phyloP scores from a whole-genome alignment of 1,140 invertebrate genomes.

The Vanessa tameamea region DNA sequence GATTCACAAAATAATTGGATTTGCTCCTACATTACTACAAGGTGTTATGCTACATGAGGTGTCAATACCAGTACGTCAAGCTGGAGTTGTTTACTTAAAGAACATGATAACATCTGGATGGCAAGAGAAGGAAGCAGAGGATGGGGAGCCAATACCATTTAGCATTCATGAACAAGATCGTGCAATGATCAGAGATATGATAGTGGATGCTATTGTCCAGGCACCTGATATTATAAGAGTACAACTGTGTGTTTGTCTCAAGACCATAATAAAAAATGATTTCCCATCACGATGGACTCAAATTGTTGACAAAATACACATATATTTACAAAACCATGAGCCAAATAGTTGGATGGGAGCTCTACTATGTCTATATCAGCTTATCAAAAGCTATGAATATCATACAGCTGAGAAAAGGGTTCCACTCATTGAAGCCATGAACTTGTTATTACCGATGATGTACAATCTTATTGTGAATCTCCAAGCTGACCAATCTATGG shows the following conservation, averaged over 20 bases:
- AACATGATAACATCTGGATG: slow-evolving; percentile 95
- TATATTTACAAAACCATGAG: slow-evolving; percentile 85
- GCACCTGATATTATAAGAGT: slow-evolving; percentile 93
- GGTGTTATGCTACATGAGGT: slow-evolving; percentile 94
- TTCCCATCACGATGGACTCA: slow-evolving; percentile 98
- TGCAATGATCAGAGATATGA: slow-evolving; percentile 93
- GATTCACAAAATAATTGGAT: slow-evolving; percentile 85
- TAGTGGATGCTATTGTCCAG: slow-evolving; percentile 97
- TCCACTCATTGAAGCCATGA: slow-evolving; percentile 97
- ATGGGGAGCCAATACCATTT: slow-evolving; percentile 89
- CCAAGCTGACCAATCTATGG: slow-evolving; percentile 91
- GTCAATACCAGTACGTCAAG: slow-evolving; percentile 96
- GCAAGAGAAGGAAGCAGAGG: slow-evolving; percentile 91
- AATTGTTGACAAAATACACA: slow-evolving; percentile 95
- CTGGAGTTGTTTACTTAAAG: slow-evolving; percentile 98
- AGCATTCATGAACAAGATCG: slow-evolving; percentile 98
- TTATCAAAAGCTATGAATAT: slow-evolving; percentile 98
- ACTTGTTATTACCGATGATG: slow-evolving; percentile 94
- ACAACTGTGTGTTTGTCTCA: slow-evolving; percentile 95
- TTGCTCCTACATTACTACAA: slow-evolving; percentile 95
- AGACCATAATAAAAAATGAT: slow-evolving; percentile 96
- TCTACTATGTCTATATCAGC: slow-evolving; percentile 94
- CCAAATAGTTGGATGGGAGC: slow-evolving; percentile 94
- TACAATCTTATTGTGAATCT: slow-evolving; percentile 92
- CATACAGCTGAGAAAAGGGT: slow-evolving; percentile 93